Evolutionary conservation across 2,113 vertebrate genomes (phyloP), one percentile per base, ranked within the genome.

Genomic region (Callipepla californica): DNA sequence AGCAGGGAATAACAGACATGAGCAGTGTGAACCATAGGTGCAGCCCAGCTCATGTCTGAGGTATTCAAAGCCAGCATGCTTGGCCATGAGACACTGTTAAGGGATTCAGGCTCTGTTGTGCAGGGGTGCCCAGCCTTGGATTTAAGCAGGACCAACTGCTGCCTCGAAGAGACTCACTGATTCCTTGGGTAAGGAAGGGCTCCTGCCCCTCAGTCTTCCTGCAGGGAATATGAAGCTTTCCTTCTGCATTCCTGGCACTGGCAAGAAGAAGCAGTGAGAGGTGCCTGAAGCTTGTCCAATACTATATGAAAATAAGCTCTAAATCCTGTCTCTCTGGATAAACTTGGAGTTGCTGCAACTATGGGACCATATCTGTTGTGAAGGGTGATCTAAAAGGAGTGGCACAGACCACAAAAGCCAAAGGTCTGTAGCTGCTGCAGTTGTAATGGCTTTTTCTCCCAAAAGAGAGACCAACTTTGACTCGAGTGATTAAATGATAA

Each of bases 91-190:
- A n/a, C 15, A 14, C 21, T 50, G 13, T 8, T 2, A 68, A 51
- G 45, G 74, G 17, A 21, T 14, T 44, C 28, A 58, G 76, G 23
- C 4, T 6, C 72, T 58, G 22, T 0, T 0, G 47, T 48, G 72
- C 0, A 7, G 7, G 2, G 11, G 4, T 2, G 5, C 65, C 62
- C 55, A 42, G 20, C 20, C 50, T 50, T 19, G 13, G 20, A 3
- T 25, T 26, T 32, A 13, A 32, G 14, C 77, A 47, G 47, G 58
- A 67, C 19, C 47, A 47, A 23, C 9, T 40, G 17, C 36, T 1
- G 2, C 34, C 45, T 40, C n/a, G 47, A 44, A 63, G 38, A 10
- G 58, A 1, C 32, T 34, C 13, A 4, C 40, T 18, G 32, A 6
- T 25, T 44, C 17, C 1, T 8, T 34, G 16, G 26, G 16, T 28